phyloP scores from a whole-genome alignment of 1,140 invertebrate genomes.

The Limonius californicus region DNA sequence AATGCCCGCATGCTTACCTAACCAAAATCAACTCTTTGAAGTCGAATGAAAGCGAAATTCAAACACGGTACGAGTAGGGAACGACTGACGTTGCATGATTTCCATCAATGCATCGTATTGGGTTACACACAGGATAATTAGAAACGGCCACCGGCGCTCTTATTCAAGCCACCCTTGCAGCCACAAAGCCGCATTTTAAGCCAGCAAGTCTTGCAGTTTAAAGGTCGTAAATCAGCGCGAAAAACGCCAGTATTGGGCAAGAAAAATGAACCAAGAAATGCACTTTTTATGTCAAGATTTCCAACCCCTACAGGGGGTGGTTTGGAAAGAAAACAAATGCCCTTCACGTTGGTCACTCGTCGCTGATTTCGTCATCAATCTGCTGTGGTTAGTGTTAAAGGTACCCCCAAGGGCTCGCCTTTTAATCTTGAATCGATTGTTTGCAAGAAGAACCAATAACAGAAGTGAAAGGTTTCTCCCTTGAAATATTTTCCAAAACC shows the following conservation, averaged over 20 bases:
- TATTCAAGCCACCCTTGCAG: background rate
- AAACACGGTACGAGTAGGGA: background rate
- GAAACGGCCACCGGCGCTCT: background rate
- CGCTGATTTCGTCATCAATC: background rate
- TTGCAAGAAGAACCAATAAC: too few relatives aligned
- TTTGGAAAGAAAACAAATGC: slow-evolving; percentile 8
- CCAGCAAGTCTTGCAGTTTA: background rate
- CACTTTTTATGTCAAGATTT: slow-evolving; percentile 1
- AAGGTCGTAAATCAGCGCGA: background rate
- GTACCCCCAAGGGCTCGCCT: too few relatives aligned
- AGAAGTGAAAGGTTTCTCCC: too few relatives aligned
- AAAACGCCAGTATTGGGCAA: background rate
- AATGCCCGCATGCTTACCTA: too few relatives aligned
- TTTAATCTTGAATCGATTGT: too few relatives aligned
- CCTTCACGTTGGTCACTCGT: background rate
- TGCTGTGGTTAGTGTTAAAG: too few relatives aligned
- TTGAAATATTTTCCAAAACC: too few relatives aligned
- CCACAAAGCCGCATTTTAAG: background rate
- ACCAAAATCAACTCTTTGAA: too few relatives aligned
- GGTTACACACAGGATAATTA: slow-evolving; percentile 9
- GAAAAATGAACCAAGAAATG: slow-evolving; percentile 8
- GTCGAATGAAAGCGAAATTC: background rate
- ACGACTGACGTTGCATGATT: background rate
- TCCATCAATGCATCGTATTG: background rate
- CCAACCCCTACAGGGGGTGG: background rate